Base-by-base conservation (phyloP, 2,797 vertebrate species). In the Eutrigla gurnardus region DNA sequence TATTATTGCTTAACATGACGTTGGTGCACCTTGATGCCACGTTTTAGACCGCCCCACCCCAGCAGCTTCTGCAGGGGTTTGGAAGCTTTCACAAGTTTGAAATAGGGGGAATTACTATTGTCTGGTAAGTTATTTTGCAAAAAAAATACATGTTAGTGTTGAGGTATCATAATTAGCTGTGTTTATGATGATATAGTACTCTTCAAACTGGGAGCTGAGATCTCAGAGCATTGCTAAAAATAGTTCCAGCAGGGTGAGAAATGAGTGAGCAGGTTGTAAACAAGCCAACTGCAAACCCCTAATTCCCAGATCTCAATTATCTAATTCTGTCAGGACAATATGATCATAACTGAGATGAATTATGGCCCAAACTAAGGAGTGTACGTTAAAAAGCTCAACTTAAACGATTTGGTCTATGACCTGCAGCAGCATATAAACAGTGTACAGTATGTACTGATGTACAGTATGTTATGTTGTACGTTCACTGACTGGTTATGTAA, bases 1-100 rank as follows among this genome's bases (percentile, higher is more conserved):
- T 77, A 55, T 86, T 82, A 69, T 77, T 76, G 69, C 64, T 75
- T 15, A 35, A 54, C 9, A 36, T 25, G 50, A 60, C 59, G 62
- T 32, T 50, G n/a, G 46, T 52, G 72, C 64, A 76, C 40, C 54
- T 18, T 18, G 3, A 42, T 50, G 64, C 79, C 65, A 73, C 43
- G 65, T 76, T 82, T 75, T 37, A 69, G 43, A 12, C 36, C 4
- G 11, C 65, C 52, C 52, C 37, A 14, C 9, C 45, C 35, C 1
- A 3, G 32, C n/a, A 66, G 57, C 64, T 33, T 55, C 45, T n/a
- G 37, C 53, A 50, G 42, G 13, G 5, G 13, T 37, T 13, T 35
- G 13, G 7, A 72, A 58, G 18, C 43, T 52, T 40, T 63, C 14
- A 18, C 6, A 46, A 13, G 36, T n/a, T 11, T 9, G 47, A 11